Conservation (phyloP, 2,113 vertebrate species). For the Mungos mungo region DNA sequence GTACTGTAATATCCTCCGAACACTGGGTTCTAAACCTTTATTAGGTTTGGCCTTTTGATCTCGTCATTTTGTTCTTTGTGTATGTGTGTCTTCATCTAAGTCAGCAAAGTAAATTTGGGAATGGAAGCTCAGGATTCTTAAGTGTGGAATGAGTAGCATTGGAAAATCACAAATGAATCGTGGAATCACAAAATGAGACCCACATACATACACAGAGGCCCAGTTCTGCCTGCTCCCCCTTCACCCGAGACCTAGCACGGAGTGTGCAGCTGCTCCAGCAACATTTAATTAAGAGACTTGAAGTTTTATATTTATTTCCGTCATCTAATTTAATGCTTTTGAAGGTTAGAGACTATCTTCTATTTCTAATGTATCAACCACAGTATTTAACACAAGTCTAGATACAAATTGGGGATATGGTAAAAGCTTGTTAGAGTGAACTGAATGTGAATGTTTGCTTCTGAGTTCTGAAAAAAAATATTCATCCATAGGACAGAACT, state of each 20-base stretch:
- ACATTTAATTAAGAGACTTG: constrained; percentile 48
- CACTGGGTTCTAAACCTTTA: constrained; percentile 38
- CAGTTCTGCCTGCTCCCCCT: not conserved
- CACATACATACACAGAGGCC: not conserved
- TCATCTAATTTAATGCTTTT: constrained; percentile 31
- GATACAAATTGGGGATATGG: not conserved
- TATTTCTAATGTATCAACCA: not conserved
- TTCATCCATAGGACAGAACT: not conserved
- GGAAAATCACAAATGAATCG: constrained; percentile 26
- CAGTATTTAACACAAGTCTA: not conserved
- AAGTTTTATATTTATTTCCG: constrained; percentile 41
- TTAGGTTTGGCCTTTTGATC: constrained; percentile 63
- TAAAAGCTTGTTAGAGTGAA: not conserved
- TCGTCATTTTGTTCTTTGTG: constrained; percentile 29
- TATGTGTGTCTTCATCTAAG: not conserved
- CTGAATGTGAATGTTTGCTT: not conserved
- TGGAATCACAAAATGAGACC: constrained; percentile 25
- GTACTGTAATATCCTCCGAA: constrained; percentile 24
- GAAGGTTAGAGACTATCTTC: not conserved
- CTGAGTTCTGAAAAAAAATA: not conserved
- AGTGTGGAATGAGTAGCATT: not conserved
- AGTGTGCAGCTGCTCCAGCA: not conserved
- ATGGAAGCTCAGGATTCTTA: constrained; percentile 30
- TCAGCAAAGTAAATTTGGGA: constrained; percentile 37
- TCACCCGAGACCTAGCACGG: not conserved